phyloP scores from a whole-genome alignment of 1,140 invertebrate genomes.

The Bradysia coprophila region DNA sequence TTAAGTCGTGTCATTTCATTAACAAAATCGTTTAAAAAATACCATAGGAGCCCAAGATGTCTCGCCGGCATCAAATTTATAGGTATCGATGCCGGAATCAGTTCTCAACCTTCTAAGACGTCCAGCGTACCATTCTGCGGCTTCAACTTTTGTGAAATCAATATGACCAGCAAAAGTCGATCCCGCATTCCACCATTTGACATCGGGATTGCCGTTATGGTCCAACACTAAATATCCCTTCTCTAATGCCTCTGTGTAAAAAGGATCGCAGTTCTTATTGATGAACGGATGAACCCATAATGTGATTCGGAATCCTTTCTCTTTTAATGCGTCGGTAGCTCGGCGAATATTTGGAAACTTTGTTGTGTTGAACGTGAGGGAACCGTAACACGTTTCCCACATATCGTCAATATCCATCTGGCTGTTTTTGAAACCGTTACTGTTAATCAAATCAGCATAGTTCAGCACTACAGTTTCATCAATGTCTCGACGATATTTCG shows the following conservation, averaged over 20 bases:
- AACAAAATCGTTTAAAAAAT: no score
- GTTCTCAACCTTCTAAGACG: constrained; percentile 37
- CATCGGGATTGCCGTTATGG: constrained; percentile 31
- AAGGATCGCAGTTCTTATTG: constrained; percentile 48
- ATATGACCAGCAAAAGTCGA: constrained; percentile 34
- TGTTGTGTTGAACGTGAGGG: constrained; percentile 45
- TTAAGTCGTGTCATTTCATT: no score
- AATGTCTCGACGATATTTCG: constrained; percentile 45
- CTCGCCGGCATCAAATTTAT: constrained; percentile 92
- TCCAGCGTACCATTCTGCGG: constrained; percentile 51
- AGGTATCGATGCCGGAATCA: constrained; percentile 55
- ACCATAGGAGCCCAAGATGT: constrained; percentile 36
- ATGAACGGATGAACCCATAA: constrained; percentile 85
- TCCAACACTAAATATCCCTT: constrained; percentile 40
- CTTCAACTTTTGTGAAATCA: constrained; percentile 61
- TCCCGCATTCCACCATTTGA: constrained; percentile 70
- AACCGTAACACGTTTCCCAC: constrained; percentile 81
- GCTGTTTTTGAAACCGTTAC: constrained; percentile 50
- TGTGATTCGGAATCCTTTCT: constrained; percentile 48
- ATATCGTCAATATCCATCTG: constrained; percentile 83
- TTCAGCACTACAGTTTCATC: constrained; percentile 41
- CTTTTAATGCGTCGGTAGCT: constrained; percentile 36
- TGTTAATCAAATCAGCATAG: constrained; percentile 51
- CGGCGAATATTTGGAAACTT: constrained; percentile 55
- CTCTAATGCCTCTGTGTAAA: constrained; percentile 30